A percentile compares a stretch with the other conserved stretches of the same genome.
phyloP scores from a whole-genome alignment of 2,797 vertebrate species.

The Poecile montanus region DNA sequence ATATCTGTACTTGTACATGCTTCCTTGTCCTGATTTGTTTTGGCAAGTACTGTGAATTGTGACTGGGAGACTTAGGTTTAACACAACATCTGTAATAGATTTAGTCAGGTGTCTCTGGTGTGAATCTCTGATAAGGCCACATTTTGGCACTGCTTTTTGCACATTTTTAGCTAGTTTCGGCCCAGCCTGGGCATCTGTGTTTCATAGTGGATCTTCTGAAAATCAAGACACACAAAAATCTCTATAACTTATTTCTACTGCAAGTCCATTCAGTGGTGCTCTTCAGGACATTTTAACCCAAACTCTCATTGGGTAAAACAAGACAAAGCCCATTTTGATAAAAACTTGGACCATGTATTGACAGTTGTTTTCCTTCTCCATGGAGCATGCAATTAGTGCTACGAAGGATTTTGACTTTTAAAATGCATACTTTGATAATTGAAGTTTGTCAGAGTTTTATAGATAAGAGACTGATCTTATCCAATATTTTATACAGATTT shows the following conservation, averaged over 20 bases:
- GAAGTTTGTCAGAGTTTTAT: slow-evolving; percentile 39
- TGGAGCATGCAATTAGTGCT: background rate
- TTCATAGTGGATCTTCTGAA: background rate
- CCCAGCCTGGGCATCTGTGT: background rate
- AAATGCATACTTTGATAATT: background rate
- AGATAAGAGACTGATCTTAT: background rate
- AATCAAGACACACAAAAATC: background rate
- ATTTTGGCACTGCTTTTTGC: background rate
- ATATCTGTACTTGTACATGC: accelerated
- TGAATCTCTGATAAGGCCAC: background rate
- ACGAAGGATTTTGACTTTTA: slow-evolving; percentile 11
- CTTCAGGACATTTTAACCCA: background rate
- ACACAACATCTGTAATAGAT: background rate
- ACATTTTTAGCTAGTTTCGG: background rate
- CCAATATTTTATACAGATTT: background rate
- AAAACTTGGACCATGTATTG: background rate
- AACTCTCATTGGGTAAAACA: background rate
- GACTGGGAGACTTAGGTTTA: background rate
- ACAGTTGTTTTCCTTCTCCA: background rate
- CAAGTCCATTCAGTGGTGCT: background rate
- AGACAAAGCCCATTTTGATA: background rate
- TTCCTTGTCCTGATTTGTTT: background rate
- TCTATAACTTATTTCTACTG: background rate
- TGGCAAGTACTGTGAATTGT: background rate
- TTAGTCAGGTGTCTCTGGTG: background rate